A percentile compares a stretch with the other conserved stretches of the same genome.
These are phyloP conservation scores for Tetranychus cinnabarinus DNA, from an alignment of 1,140 invertebrate genomes.

Conservation along the genomic window DNA sequence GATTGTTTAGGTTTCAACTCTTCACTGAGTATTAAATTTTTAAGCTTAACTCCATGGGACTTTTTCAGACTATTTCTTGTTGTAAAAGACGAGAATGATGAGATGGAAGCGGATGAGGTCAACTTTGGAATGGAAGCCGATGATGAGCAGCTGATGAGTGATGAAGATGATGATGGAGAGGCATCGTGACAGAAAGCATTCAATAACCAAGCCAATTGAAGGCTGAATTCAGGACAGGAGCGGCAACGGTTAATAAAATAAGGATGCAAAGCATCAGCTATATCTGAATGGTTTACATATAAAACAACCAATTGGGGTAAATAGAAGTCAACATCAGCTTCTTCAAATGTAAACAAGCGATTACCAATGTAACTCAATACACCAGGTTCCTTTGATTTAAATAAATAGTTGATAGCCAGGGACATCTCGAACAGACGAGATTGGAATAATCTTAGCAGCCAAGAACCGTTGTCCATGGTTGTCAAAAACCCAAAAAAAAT, in stretches of 20 bases:
- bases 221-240: slow-evolving; percentile 74
- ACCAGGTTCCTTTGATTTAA: slow-evolving; percentile 92
- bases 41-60: slow-evolving; percentile 59
- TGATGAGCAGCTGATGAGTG: no score
- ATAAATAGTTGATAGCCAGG: slow-evolving; percentile 89
- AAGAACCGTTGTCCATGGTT: slow-evolving; percentile 20
- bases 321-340: slow-evolving; percentile 79
- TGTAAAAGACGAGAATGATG: no score
- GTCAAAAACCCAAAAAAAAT: no score
- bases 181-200: slow-evolving; percentile 67
- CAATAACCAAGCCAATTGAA: slow-evolving; percentile 82
- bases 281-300: slow-evolving; percentile 91
- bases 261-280: slow-evolving; percentile 79
- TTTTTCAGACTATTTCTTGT: slow-evolving; percentile 31
- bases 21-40: slow-evolving; percentile 63
- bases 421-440: slow-evolving; percentile 91
- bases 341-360: slow-evolving; percentile 76
- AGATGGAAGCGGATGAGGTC: slow-evolving; percentile 19
- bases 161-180: background rate
- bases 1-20: slow-evolving; percentile 34
- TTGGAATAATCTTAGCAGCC: slow-evolving; percentile 73
- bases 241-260: slow-evolving; percentile 79
- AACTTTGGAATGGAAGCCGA: slow-evolving; percentile 25
- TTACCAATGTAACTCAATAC: slow-evolving; percentile 34
- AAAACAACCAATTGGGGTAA: slow-evolving; percentile 89